Base-by-base conservation (phyloP, 1,140 invertebrate species). In the Drosophila tsacasi region DNA sequence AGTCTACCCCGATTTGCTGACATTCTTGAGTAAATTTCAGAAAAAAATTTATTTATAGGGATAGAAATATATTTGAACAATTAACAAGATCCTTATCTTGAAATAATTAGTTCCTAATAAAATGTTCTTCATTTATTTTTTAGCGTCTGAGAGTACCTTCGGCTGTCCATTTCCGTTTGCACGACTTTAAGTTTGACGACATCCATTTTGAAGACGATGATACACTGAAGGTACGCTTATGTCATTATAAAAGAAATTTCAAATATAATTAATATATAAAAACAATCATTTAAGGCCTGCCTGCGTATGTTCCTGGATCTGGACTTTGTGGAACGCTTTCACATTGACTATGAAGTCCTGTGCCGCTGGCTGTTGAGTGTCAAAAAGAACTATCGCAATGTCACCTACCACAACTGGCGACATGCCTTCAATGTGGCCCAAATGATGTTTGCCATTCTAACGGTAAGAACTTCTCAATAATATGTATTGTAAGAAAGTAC, bases 381-480 rank as follows among this genome's bases (percentile, higher is more conserved):
- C 8, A 98, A 98, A 94, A 99, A 99, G 93, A 99, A 99, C 93
- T 99, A 99, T 93, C 95, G 98, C 55, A 97, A 98, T 91, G 98
- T 99, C 17, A 98, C 97, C 12, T 99, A 99, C 92, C 98, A 99
- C 93, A 99, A 99, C 93, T 99, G 98, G 98, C 95, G 98, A 91
- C 98, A 98, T 93, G 98, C 98, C 39, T 98, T 99, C 93, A 99
- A 99, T 93, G 98, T 99, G 40, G 97, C 97, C 5, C 98, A 99
- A 93, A 98, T 98, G 96, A 99, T 99, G 98, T 99, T 98, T 93
- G 96, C 97, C 44, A 98, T 99, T 91, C 93, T 98, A 49, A 98
- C 96, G 58, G 97, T 98, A 92, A 95, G 95, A 94, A 32, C 1
- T n/a, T 27, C 13, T 5, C 2, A 13, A 5, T 2, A 37, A 37